Evolutionary conservation across 2,797 vertebrate species (phyloP), one percentile per base, ranked within the genome.

Genomic region (Megaceryle alcyon): DNA sequence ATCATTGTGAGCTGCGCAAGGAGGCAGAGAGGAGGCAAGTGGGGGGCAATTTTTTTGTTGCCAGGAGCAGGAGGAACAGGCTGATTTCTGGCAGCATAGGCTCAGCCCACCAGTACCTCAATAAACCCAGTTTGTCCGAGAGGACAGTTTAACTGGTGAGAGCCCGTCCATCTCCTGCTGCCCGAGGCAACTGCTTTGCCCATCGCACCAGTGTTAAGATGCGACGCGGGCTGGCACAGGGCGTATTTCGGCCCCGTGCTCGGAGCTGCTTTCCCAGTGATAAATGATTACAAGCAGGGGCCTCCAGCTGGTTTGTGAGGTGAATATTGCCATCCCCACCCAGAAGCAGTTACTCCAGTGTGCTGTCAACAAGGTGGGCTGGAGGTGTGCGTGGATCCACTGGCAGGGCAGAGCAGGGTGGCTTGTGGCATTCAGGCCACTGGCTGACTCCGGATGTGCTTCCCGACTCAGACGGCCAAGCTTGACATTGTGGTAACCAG

Each of bases 191-290:
- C 1, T 10, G 8, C 37, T 64, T 8, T 43, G 61, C 28, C 65
- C 3, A 13, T 19, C 2, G 1, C 28, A 43, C 8, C 6, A 1
- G 53, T 0, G 69, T 11, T 14, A 12, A 11, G 54, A 35, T 0
- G 9, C 22, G 39, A n/a, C 2, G 2, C 49, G 4, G 41, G 66
- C n/a, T 46, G 35, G 49, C 39, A 28, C 26, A 5, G 4, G 3
- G 39, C 6, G 1, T 6, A 13, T 22, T n/a, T 18, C 48, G 10
- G 37, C 53, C 37, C 43, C 22, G 53, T 39, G 43, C 49, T 46
- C 48, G 39, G 46, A 70, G 41, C 3, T 46, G 44, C 28, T 65
- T 51, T 78, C 64, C 54, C 39, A 28, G 1, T 1, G 15, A 56
- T 12, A 48, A 51, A 77, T 21, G 53, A 31, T 26, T 26, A 49